phyloP scores from a whole-genome alignment of 2,113 vertebrate genomes.

The Anoura caudifer region DNA sequence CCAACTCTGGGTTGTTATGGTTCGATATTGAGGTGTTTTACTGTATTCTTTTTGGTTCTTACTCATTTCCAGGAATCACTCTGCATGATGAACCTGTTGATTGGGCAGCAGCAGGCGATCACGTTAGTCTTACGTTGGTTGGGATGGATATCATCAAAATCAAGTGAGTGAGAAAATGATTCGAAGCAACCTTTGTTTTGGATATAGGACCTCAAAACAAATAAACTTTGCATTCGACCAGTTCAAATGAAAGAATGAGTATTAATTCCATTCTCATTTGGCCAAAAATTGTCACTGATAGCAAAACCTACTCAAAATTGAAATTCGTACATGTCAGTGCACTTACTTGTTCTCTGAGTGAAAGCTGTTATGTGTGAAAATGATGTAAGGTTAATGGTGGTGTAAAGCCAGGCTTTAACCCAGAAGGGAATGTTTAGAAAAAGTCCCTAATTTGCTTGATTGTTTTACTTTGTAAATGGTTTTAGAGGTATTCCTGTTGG shows the following conservation, averaged over 20 bases:
- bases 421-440: slow-evolving; percentile 14
- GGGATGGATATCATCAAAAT: slow-evolving; percentile 99
- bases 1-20: slow-evolving; percentile 78
- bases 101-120: slow-evolving; percentile 98
- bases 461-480: background rate
- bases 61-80: slow-evolving; percentile 92
- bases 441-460: background rate
- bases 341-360: background rate
- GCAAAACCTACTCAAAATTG: slow-evolving; percentile 54
- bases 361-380: background rate
- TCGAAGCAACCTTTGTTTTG: slow-evolving; percentile 76
- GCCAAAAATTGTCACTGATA: background rate
- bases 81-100: slow-evolving; percentile 94
- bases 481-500: background rate
- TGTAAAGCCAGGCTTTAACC: background rate
- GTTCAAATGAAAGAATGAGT: slow-evolving; percentile 74
- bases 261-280: slow-evolving; percentile 55
- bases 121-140: slow-evolving; percentile 96
- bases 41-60: slow-evolving; percentile 82
- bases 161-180: slow-evolving; percentile 88
- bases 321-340: slow-evolving; percentile 61
- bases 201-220: slow-evolving; percentile 62
- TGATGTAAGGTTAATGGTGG: background rate
- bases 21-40: slow-evolving; percentile 80
- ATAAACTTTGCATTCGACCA: slow-evolving; percentile 48